Evolutionary conservation across 37 sponge, comb jelly and placozoan species (phyloP).

Genomic region (Mnemiopsis leidyi): DNA sequence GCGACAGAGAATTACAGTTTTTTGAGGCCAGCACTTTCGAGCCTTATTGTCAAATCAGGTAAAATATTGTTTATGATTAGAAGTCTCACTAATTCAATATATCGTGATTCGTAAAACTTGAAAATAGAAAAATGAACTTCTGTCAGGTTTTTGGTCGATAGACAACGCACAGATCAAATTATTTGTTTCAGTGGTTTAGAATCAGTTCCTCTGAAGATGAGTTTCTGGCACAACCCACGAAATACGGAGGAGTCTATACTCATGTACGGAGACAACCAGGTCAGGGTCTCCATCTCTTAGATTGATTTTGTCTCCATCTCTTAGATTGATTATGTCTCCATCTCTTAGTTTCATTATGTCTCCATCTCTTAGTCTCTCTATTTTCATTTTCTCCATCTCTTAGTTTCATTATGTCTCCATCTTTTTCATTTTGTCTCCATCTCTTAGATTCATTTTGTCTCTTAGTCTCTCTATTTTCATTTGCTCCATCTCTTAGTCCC

Average conservation of each 20-base stretch:
- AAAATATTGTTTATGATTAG: background rate
- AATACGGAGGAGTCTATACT: slow-evolving; percentile 69
- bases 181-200: slow-evolving; percentile 73
- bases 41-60: slow-evolving; percentile 85
- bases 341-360: background rate
- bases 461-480: no score
- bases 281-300: background rate
- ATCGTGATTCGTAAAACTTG: background rate
- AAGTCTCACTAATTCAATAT: background rate
- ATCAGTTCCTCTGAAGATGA: slow-evolving; percentile 76
- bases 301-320: background rate
- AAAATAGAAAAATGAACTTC: no score
- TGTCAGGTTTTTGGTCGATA: no score
- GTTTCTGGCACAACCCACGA: slow-evolving; percentile 78
- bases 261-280: slow-evolving; percentile 79
- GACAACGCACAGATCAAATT: background rate
- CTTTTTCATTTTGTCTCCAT: background rate
- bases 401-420: background rate
- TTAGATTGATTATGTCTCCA: background rate
- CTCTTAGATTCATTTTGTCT: no score
- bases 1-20: slow-evolving; percentile 88
- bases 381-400: background rate
- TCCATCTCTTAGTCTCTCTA: background rate
- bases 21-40: slow-evolving; percentile 90
- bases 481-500: no score